Conservation (phyloP, 2,888 invertebrate species). For the Callinectes sapidus region DNA sequence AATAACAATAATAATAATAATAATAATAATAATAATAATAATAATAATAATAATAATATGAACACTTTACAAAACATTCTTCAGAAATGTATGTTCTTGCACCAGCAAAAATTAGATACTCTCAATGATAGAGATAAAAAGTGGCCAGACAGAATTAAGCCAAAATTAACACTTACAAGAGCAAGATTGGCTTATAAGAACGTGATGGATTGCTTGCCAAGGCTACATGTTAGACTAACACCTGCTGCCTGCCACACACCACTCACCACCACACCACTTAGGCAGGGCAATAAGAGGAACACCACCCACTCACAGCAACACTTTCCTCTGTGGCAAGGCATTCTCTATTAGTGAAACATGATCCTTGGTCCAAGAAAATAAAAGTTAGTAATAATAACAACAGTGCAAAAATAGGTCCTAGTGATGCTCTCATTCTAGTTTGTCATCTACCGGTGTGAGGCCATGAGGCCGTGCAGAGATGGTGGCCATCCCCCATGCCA, state of each 20-base stretch:
- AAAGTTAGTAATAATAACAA: conserved; percentile 10
- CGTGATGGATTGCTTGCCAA: not conserved
- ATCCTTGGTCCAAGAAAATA: not conserved
- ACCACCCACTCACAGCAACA: not conserved
- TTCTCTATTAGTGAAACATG: not conserved
- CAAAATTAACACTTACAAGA: conserved; percentile 13
- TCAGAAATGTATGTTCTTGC: not conserved
- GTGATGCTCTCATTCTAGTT: not conserved
- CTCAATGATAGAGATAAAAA: not conserved
- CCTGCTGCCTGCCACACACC: not conserved
- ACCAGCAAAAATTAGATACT: not conserved
- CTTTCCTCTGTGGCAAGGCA: not conserved
- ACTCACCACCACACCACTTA: not conserved
- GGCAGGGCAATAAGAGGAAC: not conserved
- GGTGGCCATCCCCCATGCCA: not conserved
- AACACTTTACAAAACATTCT: not conserved
- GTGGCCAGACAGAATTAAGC: conserved; percentile 5
- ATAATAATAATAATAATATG: not conserved
- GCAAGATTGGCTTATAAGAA: conserved; percentile 16
- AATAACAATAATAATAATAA: no score
- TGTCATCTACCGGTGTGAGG: not conserved
- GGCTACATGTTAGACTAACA: not conserved
- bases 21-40: not conserved
- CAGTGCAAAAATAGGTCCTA: conserved; percentile 26
- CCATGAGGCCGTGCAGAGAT: not conserved